Base-by-base conservation (phyloP, 2,888 invertebrate species). In the Drosophila rellima region DNA sequence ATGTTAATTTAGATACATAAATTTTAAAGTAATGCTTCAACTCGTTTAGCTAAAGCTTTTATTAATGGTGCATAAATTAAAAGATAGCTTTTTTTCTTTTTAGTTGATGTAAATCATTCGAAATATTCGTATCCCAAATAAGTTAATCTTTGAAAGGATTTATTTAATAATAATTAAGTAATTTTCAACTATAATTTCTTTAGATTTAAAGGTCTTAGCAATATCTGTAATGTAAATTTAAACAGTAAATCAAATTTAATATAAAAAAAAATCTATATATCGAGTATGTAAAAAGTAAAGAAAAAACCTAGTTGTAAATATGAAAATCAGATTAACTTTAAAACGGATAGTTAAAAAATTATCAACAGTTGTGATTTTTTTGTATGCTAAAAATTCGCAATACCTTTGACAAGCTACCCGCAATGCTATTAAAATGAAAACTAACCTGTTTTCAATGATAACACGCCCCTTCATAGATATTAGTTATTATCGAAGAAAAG, bases 21-120 rank as follows among this genome's bases (percentile, higher is more conserved):
- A 56, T 44, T 48, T 40, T 15, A 8, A 7, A 15, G 29, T 35
- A 47, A 48, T 40, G 17, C 23, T 7, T 17, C 18, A 72, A 62
- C 55, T 59, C 54, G 55, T 51, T 74, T 48, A 18, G 29, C 48
- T 18, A 4, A 48, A 55, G 20, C 42, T 17, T 40, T 42, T 54
- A 3, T 15, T 47, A 26, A 62, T 62, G 52, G 10, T 45, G 54
- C 15, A 74, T 74, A 73, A 50, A 72, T 74, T 73, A 54, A 15
- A 20, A n/a, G 20, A 37, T 8, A 23, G 20, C 33, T 18, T 50
- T 31, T 11, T n/a, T 10, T 47, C 18, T 33, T n/a, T 50, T 17
- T 31, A 33, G 7, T 2, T 17, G 17, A 3, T 29, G 11, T 18
- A 7, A 50, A 35, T 13, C 20, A 20, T 20, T 35, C 35, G 50